These are phyloP conservation scores for Acanthaster planci DNA, from an alignment of 35 echinoderm and acorn worm species.

Conservation along the genomic window DNA sequence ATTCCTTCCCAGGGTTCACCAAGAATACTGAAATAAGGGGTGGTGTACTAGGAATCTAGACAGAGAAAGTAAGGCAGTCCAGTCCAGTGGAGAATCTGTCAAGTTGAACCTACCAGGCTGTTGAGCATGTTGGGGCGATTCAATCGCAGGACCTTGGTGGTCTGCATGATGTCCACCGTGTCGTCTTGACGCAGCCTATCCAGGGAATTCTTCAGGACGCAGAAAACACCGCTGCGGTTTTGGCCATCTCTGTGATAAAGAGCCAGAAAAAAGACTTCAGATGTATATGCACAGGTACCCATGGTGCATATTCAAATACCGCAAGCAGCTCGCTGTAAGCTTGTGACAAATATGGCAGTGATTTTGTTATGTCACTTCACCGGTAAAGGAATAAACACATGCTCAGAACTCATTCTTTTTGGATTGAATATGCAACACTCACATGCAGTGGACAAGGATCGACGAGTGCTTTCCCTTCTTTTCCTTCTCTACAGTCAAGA, in stretches of 20 bases:
- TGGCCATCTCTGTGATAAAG: constrained; percentile 39
- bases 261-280: background rate
- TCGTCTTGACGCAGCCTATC: constrained; percentile 44
- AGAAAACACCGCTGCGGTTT: constrained; percentile 44
- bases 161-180: constrained; percentile 47
- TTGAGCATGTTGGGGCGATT: constrained; percentile 35
- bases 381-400: no score
- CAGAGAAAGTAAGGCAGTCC: no score
- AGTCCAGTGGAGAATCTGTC: background rate
- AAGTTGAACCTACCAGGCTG: constrained; percentile 31
- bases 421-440: background rate
- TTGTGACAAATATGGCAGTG: background rate
- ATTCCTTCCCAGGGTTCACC: no score
- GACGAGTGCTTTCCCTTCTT: constrained; percentile 22
- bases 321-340: background rate
- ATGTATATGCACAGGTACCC: no score
- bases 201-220: constrained; percentile 40
- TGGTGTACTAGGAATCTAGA: background rate
- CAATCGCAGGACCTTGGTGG: constrained; percentile 36
- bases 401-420: no score
- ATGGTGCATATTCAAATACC: background rate
- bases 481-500: constrained; percentile 17
- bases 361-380: no score
- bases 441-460: constrained; percentile 52
- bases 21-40: no score